These are phyloP conservation scores for Streptopelia turtur DNA, from an alignment of 2,797 vertebrate genomes.

Conservation along the genomic window DNA sequence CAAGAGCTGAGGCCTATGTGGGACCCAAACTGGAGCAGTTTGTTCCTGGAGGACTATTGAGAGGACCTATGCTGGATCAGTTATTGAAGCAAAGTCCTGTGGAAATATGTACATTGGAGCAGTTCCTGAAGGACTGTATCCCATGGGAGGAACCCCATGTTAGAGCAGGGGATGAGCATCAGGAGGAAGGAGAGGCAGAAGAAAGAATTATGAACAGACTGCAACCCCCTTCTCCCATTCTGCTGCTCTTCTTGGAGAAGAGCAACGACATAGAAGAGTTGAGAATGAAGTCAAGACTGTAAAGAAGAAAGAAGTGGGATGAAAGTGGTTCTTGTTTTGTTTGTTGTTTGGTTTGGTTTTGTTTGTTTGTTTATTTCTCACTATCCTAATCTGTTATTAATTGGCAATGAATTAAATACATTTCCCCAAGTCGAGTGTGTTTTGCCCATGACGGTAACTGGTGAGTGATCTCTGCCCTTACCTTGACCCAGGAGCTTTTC, in stretches of 20 bases:
- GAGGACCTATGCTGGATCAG: background rate
- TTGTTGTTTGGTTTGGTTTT: background rate
- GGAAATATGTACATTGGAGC: fast-evolving
- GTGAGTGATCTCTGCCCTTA: background rate
- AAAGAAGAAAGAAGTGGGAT: background rate
- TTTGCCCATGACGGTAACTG: background rate
- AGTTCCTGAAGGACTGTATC: background rate
- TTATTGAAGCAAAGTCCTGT: background rate
- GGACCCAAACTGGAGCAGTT: background rate
- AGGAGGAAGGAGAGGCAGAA: background rate
- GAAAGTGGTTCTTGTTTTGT: background rate
- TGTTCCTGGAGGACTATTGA: background rate
- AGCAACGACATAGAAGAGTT: background rate
- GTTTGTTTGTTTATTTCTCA: background rate
- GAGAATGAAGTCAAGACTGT: background rate
- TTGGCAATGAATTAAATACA: background rate
- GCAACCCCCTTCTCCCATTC: fast-evolving
- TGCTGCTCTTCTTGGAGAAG: fast-evolving
- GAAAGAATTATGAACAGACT: background rate
- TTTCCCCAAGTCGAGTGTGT: background rate
- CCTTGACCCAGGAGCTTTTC: fast-evolving
- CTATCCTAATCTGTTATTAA: background rate
- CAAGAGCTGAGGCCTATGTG: background rate
- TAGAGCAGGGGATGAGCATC: fast-evolving
- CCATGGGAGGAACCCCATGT: fast-evolving